Percentiles rank a stretch among this genome's conserved stretches.
Evolutionary conservation across 2,797 vertebrate genomes (phyloP).

Genomic region (Pangasius macronema): DNA sequence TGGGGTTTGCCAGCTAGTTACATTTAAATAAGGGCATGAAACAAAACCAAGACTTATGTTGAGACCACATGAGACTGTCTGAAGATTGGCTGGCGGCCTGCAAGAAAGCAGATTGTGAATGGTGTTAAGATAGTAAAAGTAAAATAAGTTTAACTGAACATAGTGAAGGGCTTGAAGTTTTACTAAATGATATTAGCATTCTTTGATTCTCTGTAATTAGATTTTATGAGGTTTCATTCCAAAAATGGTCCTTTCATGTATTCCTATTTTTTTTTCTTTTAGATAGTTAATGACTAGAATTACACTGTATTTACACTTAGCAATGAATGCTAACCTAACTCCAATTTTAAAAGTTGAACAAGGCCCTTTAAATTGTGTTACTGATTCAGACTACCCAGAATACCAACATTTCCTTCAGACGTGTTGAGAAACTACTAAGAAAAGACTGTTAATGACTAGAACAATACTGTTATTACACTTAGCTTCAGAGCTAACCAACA

Average conservation of each 20-base stretch:
- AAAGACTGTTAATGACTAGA: background rate
- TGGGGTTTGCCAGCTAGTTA: background rate
- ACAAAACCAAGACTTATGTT: background rate
- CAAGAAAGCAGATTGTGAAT: background rate
- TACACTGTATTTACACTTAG: background rate
- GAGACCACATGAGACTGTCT: constrained; percentile 4
- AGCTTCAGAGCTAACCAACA: background rate
- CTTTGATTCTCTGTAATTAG: background rate
- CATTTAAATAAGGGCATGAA: background rate
- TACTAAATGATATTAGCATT: background rate
- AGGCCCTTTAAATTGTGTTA: background rate
- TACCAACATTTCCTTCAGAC: background rate
- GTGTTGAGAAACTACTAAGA: background rate
- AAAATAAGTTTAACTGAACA: background rate
- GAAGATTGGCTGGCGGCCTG: background rate
- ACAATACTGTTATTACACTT: background rate
- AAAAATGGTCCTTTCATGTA: background rate
- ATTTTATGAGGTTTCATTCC: background rate
- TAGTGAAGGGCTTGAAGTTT: background rate
- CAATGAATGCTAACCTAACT: background rate
- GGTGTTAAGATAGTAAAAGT: background rate
- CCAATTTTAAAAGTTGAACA: background rate
- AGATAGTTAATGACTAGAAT: background rate
- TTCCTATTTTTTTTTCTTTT: background rate
- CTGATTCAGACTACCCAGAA: background rate